These are phyloP conservation scores for Macheiramphus alcinus DNA, from an alignment of 2,113 vertebrate species.

Conservation along the genomic window DNA sequence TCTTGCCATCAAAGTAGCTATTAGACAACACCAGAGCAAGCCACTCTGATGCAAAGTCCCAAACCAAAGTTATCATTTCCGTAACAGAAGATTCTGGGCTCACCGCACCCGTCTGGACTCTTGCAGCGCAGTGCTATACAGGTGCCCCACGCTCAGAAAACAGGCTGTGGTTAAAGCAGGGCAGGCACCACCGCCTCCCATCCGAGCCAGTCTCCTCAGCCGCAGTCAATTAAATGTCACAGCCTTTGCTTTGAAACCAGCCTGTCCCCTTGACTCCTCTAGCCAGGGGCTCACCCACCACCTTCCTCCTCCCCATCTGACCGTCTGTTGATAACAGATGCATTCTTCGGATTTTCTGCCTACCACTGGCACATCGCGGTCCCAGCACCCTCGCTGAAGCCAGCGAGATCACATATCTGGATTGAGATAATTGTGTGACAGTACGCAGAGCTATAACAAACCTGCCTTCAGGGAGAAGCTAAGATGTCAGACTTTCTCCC, in stretches of 20 bases:
- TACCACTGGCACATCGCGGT: neutral
- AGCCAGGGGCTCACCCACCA: neutral
- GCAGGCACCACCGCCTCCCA: accelerated
- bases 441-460: neutral
- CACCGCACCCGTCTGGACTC: accelerated
- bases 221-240: neutral
- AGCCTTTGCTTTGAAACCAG: neutral
- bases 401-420: neutral
- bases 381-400: accelerated
- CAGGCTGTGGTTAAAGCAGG: neutral
- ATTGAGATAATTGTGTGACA: neutral
- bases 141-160: neutral
- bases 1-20: neutral
- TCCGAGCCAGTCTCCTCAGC: accelerated
- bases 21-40: neutral
- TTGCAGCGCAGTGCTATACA: neutral
- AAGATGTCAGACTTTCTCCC: neutral
- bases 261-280: accelerated
- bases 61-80: neutral
- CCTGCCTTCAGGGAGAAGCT: neutral
- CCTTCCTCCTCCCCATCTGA: neutral
- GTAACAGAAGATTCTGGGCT: neutral
- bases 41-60: neutral
- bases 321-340: neutral
- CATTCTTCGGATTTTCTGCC: constrained; percentile 8